phyloP scores from a whole-genome alignment of 2,888 invertebrate genomes.

The Cantharis lateralis region DNA sequence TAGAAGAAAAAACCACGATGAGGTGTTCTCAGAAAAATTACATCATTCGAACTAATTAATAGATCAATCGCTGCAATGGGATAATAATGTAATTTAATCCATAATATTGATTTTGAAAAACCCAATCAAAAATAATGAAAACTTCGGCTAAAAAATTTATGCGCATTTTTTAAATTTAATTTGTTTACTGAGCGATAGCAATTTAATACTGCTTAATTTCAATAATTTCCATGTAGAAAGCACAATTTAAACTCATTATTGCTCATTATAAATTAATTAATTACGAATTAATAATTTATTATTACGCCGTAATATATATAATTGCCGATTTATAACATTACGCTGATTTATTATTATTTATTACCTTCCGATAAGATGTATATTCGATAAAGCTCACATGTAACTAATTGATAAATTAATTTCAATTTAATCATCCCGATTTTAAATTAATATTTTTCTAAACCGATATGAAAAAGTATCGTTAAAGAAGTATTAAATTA shows the following conservation, averaged over 20 bases:
- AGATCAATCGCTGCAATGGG: background rate
- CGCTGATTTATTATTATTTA: background rate
- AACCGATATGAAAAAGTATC: too few relatives aligned
- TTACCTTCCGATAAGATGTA: background rate
- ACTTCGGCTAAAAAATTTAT: background rate
- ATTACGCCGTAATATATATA: slow-evolving; percentile 1
- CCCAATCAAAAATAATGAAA: background rate
- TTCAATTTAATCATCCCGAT: background rate
- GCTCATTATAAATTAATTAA: background rate
- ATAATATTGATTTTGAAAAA: background rate
- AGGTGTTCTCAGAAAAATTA: background rate
- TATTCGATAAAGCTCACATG: background rate
- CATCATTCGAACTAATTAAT: background rate
- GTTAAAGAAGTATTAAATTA: background rate
- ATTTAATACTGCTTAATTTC: background rate
- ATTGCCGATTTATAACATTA: slow-evolving; percentile 3
- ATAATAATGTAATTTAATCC: background rate
- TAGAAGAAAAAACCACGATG: background rate
- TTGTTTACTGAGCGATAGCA: background rate
- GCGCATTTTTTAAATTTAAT: background rate
- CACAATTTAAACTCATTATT: background rate
- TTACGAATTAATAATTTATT: background rate
- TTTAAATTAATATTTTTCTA: too few relatives aligned
- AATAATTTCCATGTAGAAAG: background rate
- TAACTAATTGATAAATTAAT: background rate